Conservation (phyloP, 2,888 invertebrate genomes). For the Sminthurinus aureus region DNA sequence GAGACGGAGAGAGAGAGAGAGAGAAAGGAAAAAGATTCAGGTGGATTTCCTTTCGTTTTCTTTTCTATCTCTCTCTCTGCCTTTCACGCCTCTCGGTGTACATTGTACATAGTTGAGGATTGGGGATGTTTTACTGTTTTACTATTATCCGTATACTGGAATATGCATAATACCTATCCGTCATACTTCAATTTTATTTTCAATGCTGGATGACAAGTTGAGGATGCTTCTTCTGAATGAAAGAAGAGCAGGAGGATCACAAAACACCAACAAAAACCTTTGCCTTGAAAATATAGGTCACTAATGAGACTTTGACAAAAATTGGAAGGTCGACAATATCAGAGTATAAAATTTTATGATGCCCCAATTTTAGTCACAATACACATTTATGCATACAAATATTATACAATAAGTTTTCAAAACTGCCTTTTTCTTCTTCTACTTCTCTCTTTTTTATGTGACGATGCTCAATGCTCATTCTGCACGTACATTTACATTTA, state of each 20-base stretch:
- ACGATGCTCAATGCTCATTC: too few relatives aligned
- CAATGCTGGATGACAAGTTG: too few relatives aligned
- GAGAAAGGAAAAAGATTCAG: background rate
- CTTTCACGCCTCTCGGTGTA: background rate
- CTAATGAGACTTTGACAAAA: slow-evolving; percentile 29
- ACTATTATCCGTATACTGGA: background rate
- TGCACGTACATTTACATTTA: background rate
- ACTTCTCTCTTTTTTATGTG: background rate
- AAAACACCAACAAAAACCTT: too few relatives aligned
- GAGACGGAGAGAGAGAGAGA: too few relatives aligned
- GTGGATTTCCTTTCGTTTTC: slow-evolving; percentile 15
- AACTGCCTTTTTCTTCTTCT: background rate
- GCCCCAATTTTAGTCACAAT: slow-evolving; percentile 28
- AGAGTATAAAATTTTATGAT: slow-evolving; percentile 34
- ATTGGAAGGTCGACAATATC: slow-evolving; percentile 14
- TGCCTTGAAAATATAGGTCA: slow-evolving; percentile 33
- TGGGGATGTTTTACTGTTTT: background rate
- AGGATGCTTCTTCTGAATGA: background rate
- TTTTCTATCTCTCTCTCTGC: background rate
- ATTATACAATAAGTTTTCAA: slow-evolving; percentile 17
- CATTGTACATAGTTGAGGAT: background rate
- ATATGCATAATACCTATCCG: background rate
- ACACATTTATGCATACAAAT: background rate
- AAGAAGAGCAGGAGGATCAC: background rate
- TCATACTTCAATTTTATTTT: background rate